Evolutionary conservation across 2,797 vertebrate genomes (phyloP), one percentile per base, ranked within the genome.

Genomic region (Dryobates pubescens): DNA sequence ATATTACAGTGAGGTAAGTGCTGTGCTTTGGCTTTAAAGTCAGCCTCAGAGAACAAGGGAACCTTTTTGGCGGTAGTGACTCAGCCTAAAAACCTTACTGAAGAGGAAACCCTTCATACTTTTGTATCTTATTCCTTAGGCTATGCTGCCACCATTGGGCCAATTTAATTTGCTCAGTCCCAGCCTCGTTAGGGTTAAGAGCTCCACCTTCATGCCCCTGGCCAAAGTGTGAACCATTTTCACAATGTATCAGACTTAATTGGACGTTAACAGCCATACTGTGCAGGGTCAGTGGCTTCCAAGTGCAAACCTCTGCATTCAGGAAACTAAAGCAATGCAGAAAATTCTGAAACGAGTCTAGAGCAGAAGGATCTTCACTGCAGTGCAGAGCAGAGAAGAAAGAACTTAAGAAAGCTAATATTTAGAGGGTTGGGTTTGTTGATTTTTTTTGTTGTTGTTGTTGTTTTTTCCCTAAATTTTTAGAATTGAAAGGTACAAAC

Each of bases 61-160:
- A 61, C 6, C 18, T 75, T 57, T 70, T 76, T 67, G n/a, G 16
- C 8, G 5, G 26, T 34, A 56, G 88, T 93, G 95, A 95, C 89
- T 86, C 92, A 95, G 82, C 80, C 64, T 73, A 84, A 96, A 89
- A 89, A 57, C 6, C 11, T 43, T 32, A 32, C 19, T 45, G 38
- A 90, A 63, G 43, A 82, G 27, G 15, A 87, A 91, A 26, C 10
- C 9, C 6, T 56, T 73, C 7, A 45, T 8, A 5, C 6, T 75
- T 91, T 57, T 0, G 0, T 38, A 54, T 54, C 54, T 83, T 88
- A 94, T 91, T 95, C 94, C 94, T 97, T 97, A 97, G 91, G 95
- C 77, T 92, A 89, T 96, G 87, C 97, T 98, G 97, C 97, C 97
- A 97, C 94, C 97, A 34, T 72, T 95, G 95, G 97, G 96, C 38